Evolutionary conservation across 2,113 vertebrate genomes (phyloP).

Genomic region (Phylloscopus whistleri): DNA sequence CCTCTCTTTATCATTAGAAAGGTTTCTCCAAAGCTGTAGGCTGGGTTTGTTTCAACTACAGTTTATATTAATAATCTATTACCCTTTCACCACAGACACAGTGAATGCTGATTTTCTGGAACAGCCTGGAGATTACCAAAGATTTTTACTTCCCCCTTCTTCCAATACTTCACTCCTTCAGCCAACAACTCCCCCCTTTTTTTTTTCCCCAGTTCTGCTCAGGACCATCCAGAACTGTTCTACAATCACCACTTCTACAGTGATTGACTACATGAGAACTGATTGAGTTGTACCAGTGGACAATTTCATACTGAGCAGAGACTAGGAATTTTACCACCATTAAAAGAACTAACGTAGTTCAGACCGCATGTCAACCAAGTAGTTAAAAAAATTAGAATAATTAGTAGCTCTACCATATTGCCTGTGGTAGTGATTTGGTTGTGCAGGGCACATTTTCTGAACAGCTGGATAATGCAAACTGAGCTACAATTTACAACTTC

Average conservation of each 20-base stretch:
- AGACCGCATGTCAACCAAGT: not conserved
- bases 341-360: not conserved
- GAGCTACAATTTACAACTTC: not conserved
- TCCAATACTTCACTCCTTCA: not conserved
- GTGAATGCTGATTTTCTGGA: not conserved
- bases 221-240: not conserved
- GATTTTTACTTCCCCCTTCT: not conserved
- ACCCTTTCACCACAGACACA: not conserved
- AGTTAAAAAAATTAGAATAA: not conserved
- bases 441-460: not conserved
- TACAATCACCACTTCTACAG: not conserved
- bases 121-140: not conserved
- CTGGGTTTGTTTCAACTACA: not conserved
- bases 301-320: not conserved
- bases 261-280: not conserved
- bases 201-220: not conserved
- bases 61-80: not conserved
- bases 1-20: not conserved
- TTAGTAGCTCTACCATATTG: not conserved
- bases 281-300: not conserved
- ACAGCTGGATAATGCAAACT: not conserved
- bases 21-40: too few relatives aligned
- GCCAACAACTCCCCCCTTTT: not conserved
- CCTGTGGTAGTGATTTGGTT: rapidly evolving
- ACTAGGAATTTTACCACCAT: not conserved